Evolutionary conservation across 2,888 invertebrate species (phyloP).

Genomic region (Sphaerophoria rueppellii): DNA sequence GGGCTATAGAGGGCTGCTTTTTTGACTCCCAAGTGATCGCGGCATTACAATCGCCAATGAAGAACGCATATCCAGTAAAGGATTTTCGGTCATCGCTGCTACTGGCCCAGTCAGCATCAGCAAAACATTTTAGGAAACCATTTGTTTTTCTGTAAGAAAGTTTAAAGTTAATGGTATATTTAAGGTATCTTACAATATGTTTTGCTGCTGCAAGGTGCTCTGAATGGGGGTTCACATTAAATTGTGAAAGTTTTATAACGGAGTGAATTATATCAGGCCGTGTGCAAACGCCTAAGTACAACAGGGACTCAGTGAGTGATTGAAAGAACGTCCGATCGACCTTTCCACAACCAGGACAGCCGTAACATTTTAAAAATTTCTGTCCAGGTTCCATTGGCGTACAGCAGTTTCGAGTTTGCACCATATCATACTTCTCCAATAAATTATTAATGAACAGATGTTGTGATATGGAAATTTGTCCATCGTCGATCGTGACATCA

Average conservation of each 20-base stretch:
- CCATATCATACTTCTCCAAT: slow-evolving; percentile 4
- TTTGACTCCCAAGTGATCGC: slow-evolving; percentile 51
- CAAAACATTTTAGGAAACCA: slow-evolving; percentile 24
- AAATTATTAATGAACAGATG: slow-evolving; percentile 10
- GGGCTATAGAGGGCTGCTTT: slow-evolving; percentile 46
- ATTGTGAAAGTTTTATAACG: slow-evolving; percentile 32
- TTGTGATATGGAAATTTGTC: too few species aligned
- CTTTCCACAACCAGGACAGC: slow-evolving; percentile 13
- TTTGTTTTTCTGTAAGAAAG: slow-evolving; percentile 37
- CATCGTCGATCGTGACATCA: too few species aligned
- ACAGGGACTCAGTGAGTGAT: slow-evolving; percentile 30
- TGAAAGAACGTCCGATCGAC: slow-evolving; percentile 16
- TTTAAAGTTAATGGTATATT: slow-evolving; percentile 50
- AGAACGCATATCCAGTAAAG: slow-evolving; percentile 61
- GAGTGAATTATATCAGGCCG: slow-evolving; percentile 39
- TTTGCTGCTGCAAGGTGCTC: slow-evolving; percentile 55
- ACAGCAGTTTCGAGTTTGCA: too few species aligned
- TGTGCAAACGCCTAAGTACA: slow-evolving; percentile 25
- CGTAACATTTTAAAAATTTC: slow-evolving; percentile 29
- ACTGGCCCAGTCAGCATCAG: slow-evolving; percentile 68
- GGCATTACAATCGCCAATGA: slow-evolving; percentile 29
- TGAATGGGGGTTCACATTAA: slow-evolving; percentile 39
- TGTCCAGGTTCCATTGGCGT: slow-evolving; percentile 31
- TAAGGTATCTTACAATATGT: slow-evolving; percentile 60
- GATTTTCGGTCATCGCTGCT: slow-evolving; percentile 52